Conservation (phyloP, 2,888 invertebrate genomes). For the Clepsis dumicolana region DNA sequence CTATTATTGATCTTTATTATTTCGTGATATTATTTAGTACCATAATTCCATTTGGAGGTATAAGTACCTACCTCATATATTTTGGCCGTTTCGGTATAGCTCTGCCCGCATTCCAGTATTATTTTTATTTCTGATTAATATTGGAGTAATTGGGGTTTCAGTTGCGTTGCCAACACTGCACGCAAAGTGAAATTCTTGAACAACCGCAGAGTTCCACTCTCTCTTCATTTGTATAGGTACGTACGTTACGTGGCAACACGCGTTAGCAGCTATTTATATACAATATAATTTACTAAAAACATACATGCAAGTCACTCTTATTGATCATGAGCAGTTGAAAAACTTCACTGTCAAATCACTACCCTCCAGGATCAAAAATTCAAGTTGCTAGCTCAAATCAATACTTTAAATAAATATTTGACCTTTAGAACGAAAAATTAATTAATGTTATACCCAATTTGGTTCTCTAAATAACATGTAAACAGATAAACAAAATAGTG, state of each 20-base stretch:
- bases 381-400: not conserved
- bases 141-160: constrained; percentile 7
- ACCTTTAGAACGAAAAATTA: too few species aligned
- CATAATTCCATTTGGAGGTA: not conserved
- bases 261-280: not conserved
- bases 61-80: not conserved
- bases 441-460: too few species aligned
- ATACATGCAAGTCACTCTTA: constrained; percentile 1
- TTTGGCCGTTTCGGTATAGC: not conserved
- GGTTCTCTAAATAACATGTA: not conserved
- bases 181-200: not conserved
- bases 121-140: constrained; percentile 1
- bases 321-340: not conserved
- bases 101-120: not conserved
- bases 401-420: not conserved
- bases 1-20: constrained; percentile 23
- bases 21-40: not conserved
- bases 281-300: not conserved
- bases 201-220: constrained; percentile 6
- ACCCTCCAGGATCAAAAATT: not conserved
- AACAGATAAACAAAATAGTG: not conserved
- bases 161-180: constrained; percentile 2
- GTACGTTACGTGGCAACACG: constrained; percentile 2
- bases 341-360: not conserved
- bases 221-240: not conserved